Evolutionary conservation across 2,888 invertebrate species (phyloP).

Genomic region (Elaeidobius kamerunicus): DNA sequence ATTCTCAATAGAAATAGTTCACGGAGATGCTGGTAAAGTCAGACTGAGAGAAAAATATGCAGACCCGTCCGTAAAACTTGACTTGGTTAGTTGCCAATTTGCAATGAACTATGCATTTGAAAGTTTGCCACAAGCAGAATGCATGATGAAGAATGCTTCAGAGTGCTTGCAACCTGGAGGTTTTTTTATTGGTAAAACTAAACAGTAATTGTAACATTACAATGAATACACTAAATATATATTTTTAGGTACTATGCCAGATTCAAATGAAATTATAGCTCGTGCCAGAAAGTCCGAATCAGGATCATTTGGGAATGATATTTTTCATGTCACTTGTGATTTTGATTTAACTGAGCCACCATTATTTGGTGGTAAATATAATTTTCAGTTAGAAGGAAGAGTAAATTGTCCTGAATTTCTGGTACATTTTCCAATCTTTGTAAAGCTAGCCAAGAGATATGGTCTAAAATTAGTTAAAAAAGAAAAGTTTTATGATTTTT

Average conservation of each 20-base stretch:
- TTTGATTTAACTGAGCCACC: constrained; percentile 68
- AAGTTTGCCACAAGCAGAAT: constrained; percentile 80
- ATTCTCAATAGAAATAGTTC: constrained; percentile 86
- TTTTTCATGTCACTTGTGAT: constrained; percentile 71
- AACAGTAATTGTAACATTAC: not conserved
- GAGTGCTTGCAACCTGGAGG: constrained; percentile 88
- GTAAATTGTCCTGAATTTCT: constrained; percentile 99
- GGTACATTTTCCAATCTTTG: constrained; percentile 85
- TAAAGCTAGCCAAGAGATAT: constrained; percentile 68
- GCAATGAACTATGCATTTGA: constrained; percentile 97
- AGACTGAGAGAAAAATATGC: constrained; percentile 72
- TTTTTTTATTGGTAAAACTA: constrained; percentile 76
- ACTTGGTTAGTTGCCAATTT: constrained; percentile 96
- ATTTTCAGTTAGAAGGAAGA: constrained; percentile 92
- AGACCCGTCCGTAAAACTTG: constrained; percentile 75
- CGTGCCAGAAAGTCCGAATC: constrained; percentile 59
- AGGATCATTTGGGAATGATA: constrained; percentile 72
- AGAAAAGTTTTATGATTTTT: constrained; percentile 78
- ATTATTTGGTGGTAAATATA: constrained; percentile 93
- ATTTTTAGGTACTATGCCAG: constrained; percentile 88
- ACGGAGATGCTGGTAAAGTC: constrained; percentile 88
- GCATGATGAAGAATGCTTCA: constrained; percentile 89
- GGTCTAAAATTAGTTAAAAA: constrained; percentile 67
- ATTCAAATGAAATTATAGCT: constrained; percentile 88
- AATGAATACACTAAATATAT: not conserved